Conservation (phyloP, 2,113 vertebrate genomes). For the Melanocharis versteri region DNA sequence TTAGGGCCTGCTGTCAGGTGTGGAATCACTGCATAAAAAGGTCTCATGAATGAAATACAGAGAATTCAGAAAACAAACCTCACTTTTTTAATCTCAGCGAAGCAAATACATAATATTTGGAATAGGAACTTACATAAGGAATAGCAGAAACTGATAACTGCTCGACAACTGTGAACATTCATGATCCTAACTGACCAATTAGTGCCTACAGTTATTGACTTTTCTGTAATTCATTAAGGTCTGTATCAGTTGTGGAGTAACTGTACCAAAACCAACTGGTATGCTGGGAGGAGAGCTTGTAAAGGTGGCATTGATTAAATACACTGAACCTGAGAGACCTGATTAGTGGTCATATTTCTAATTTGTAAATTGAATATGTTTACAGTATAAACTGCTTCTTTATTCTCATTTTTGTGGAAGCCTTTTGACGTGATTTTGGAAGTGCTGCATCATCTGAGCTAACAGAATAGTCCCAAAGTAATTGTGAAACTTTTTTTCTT, state of each 20-base stretch:
- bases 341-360: neutral
- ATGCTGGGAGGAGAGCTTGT: neutral
- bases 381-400: neutral
- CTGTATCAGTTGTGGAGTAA: neutral
- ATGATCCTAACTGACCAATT: neutral
- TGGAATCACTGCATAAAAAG: neutral
- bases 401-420: neutral
- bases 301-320: neutral
- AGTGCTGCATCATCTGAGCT: neutral
- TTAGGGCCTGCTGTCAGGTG: slow-evolving; percentile 25
- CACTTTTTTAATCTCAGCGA: neutral
- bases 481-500: neutral
- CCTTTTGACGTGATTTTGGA: neutral
- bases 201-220: neutral
- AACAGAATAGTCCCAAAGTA: neutral
- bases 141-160: neutral
- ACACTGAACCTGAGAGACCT: neutral
- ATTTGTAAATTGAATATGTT: neutral
- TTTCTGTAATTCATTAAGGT: neutral
- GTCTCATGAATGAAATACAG: neutral
- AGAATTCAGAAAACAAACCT: neutral
- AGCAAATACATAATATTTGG: neutral
- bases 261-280: neutral
- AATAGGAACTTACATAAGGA: neutral
- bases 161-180: neutral